phyloP scores from a whole-genome alignment of 2,113 vertebrate species.

The Rhadina sibilatrix region DNA sequence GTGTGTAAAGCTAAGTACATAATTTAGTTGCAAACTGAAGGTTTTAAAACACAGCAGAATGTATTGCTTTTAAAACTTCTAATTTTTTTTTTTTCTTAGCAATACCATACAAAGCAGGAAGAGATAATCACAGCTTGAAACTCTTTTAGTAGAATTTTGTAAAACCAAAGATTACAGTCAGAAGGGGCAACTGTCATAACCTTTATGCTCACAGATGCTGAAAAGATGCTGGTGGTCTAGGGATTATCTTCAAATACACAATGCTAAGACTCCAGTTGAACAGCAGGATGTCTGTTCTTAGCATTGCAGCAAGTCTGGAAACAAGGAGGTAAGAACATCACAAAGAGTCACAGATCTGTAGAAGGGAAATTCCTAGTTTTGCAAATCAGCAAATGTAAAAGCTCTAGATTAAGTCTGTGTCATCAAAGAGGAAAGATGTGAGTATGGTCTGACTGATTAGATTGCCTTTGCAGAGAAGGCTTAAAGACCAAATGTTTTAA shows the following conservation, averaged over 20 bases:
- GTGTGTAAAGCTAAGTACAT: conserved; percentile 43
- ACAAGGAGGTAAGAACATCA: background rate
- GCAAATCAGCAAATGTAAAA: background rate
- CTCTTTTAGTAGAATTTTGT: background rate
- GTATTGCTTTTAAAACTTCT: background rate
- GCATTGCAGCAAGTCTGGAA: background rate
- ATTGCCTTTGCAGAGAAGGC: background rate
- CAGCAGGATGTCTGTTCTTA: background rate
- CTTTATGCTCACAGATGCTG: background rate
- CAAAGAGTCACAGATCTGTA: background rate
- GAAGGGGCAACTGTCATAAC: conserved; percentile 26
- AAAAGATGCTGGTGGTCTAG: conserved; percentile 21
- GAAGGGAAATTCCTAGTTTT: background rate
- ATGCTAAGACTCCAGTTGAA: background rate
- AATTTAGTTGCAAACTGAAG: conserved; percentile 39
- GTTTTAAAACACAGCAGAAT: conserved; percentile 4
- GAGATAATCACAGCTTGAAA: conserved; percentile 25
- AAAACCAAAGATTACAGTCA: conserved; percentile 26
- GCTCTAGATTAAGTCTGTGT: background rate
- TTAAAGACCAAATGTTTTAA: background rate
- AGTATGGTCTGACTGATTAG: background rate
- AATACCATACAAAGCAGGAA: background rate
- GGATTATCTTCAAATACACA: conserved; percentile 46
- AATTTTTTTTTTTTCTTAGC: background rate
- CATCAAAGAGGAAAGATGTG: background rate